Percentiles rank a stretch among this genome's conserved stretches.
These are phyloP conservation scores for Creontiades dilutus DNA, from an alignment of 2,888 invertebrate genomes.

Conservation along the genomic window DNA sequence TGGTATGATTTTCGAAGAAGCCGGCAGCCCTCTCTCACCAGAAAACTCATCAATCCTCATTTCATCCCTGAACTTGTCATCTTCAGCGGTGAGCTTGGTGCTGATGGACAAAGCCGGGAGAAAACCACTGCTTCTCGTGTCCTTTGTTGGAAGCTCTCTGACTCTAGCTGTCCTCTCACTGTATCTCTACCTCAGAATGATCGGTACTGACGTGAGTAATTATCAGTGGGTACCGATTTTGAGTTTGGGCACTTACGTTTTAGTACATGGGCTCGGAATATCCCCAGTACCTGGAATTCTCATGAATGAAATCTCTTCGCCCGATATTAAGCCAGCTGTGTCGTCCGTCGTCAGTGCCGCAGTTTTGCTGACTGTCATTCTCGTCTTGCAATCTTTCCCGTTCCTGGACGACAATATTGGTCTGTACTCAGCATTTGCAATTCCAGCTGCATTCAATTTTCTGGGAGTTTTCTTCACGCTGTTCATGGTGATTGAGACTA, in stretches of 20 bases:
- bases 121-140: conserved; percentile 30
- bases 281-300: conserved; percentile 13
- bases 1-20: conserved; percentile 48
- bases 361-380: not conserved
- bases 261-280: conserved; percentile 40
- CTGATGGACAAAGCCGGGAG: conserved; percentile 51
- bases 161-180: not conserved
- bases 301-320: conserved; percentile 11
- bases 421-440: conserved; percentile 30
- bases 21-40: conserved; percentile 17
- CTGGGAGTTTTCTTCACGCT: conserved; percentile 34
- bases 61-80: not conserved
- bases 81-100: not conserved
- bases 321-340: not conserved
- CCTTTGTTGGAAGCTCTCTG: not conserved
- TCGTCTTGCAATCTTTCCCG: conserved; percentile 42
- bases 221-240: conserved; percentile 29
- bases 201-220: not conserved
- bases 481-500: conserved; percentile 49
- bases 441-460: conserved; percentile 29
- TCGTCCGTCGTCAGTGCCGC: not conserved
- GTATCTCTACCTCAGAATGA: not conserved
- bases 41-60: conserved; percentile 38
- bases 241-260: not conserved
- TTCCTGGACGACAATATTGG: conserved; percentile 25